Evolutionary conservation across 2,113 vertebrate species (phyloP).

Genomic region (Oxyruncus cristatus): DNA sequence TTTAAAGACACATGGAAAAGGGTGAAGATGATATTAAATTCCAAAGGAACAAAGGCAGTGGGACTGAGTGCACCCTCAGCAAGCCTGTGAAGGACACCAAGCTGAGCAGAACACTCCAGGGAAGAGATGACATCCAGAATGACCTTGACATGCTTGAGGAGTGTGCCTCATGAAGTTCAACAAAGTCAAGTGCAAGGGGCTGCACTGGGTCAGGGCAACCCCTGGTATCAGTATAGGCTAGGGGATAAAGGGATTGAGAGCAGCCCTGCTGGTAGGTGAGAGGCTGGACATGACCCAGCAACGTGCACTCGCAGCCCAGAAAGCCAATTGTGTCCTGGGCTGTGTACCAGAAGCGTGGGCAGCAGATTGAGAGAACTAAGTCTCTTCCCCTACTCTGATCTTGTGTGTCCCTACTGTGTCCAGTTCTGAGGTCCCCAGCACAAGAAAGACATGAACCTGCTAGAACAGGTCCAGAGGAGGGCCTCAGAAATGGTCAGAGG

Average conservation of each 20-base stretch:
- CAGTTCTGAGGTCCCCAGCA: background rate
- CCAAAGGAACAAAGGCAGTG: background rate
- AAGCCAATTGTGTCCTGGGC: rapidly evolving
- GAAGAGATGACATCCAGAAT: background rate
- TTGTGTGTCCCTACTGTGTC: no score
- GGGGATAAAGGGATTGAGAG: rapidly evolving
- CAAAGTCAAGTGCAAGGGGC: background rate
- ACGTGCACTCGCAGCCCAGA: rapidly evolving
- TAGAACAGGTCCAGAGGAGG: background rate
- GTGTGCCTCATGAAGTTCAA: background rate
- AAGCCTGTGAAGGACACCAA: background rate
- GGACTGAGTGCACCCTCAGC: background rate
- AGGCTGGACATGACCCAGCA: background rate
- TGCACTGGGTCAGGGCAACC: rapidly evolving
- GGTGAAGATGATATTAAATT: background rate
- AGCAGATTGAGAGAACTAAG: rapidly evolving
- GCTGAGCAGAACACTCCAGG: rapidly evolving
- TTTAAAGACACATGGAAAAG: background rate
- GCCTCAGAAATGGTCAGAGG: background rate
- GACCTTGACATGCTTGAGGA: background rate
- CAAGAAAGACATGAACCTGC: background rate
- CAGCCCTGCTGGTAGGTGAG: background rate
- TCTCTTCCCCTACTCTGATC: background rate
- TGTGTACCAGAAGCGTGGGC: rapidly evolving
- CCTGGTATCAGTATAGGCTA: rapidly evolving